These are phyloP conservation scores for Trichogramma evanescens DNA, from an alignment of 2,888 invertebrate genomes.

Conservation along the genomic window DNA sequence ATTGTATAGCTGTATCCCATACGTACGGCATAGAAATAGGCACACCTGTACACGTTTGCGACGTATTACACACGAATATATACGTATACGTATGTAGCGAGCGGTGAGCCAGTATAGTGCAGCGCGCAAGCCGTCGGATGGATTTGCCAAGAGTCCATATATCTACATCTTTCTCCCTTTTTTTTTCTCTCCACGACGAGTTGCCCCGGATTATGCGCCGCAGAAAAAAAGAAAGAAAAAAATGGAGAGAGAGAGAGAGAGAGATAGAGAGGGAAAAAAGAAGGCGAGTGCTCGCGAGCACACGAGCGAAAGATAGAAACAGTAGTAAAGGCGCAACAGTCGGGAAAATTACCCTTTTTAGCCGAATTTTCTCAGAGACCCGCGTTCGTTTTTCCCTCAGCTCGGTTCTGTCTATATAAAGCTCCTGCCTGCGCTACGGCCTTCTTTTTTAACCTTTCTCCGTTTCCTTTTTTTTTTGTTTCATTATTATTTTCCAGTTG, in stretches of 20 bases:
- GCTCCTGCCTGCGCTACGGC: neutral
- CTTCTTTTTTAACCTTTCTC: neutral
- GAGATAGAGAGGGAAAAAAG: neutral
- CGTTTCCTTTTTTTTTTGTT: neutral
- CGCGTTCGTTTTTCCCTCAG: neutral
- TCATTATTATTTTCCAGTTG: neutral
- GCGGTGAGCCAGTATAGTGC: constrained; percentile 14
- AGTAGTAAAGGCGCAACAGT: neutral
- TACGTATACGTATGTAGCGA: neutral
- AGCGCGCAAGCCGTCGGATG: constrained; percentile 26
- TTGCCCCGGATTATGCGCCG: constrained; percentile 24
- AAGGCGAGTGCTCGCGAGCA: neutral
- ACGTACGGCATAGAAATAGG: neutral
- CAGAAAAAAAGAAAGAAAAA: neutral
- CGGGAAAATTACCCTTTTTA: constrained; percentile 18
- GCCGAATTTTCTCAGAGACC: constrained; percentile 16
- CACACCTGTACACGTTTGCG: neutral
- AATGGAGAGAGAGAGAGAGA: neutral
- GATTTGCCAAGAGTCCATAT: constrained; percentile 24
- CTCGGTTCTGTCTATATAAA: neutral
- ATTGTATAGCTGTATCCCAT: too few relatives aligned
- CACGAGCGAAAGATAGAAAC: neutral
- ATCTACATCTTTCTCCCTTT: constrained; percentile 24
- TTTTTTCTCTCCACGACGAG: constrained; percentile 30
- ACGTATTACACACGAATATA: neutral